A percentile compares a stretch with the other conserved stretches of the same genome.
Evolutionary conservation across 2,113 vertebrate genomes (phyloP).

Genomic region (Labeo rohita): DNA sequence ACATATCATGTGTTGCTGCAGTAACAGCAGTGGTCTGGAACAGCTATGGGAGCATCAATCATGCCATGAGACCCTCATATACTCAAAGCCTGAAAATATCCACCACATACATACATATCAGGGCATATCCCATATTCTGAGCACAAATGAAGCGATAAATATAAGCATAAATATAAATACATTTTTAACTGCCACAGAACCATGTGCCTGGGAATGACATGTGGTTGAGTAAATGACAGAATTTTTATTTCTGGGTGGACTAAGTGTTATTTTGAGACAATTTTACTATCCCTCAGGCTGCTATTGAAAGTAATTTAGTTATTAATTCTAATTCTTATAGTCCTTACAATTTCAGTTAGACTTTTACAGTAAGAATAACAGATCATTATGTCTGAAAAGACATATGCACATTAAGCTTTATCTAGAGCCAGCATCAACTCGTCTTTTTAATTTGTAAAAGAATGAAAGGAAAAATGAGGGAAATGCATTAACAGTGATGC

Average conservation of each 20-base stretch:
- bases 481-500: too few species aligned
- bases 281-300: not conserved
- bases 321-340: not conserved
- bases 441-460: too few species aligned
- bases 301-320: not conserved
- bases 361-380: not conserved
- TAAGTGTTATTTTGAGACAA: too few species aligned
- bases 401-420: too few species aligned
- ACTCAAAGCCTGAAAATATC: not conserved
- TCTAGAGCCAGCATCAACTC: too few species aligned
- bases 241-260: too few species aligned
- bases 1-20: constrained; percentile 13
- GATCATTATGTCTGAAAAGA: not conserved
- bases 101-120: not conserved
- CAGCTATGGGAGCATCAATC: not conserved
- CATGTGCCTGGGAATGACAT: not conserved
- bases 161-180: not conserved
- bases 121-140: not conserved
- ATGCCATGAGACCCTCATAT: not conserved
- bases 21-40: not conserved
- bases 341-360: not conserved
- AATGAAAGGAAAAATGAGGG: too few species aligned
- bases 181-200: not conserved
- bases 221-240: not conserved
- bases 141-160: not conserved